Percentiles rank a stretch among this genome's conserved stretches.
Conservation (phyloP, 2,888 invertebrate genomes). For the Odiellus spinosus region DNA sequence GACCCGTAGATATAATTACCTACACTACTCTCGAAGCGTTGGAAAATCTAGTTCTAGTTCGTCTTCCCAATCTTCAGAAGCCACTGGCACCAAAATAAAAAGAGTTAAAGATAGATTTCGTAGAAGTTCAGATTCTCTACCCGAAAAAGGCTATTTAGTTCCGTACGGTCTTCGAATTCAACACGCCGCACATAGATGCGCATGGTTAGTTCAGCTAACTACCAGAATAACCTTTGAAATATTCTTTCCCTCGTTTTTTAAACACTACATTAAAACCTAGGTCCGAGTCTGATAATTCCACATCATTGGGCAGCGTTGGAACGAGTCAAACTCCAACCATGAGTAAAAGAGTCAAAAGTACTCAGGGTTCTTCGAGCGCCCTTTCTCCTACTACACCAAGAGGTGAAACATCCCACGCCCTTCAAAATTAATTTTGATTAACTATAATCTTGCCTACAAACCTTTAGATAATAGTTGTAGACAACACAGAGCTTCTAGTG, state of each 20-base stretch:
- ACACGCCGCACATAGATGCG: constrained; percentile 3
- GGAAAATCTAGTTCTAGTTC: not conserved
- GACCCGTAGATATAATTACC: not conserved
- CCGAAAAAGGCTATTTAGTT: constrained; percentile 1
- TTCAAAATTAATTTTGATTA: no score
- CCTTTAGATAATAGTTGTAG: no score
- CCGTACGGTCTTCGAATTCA: constrained; percentile 1
- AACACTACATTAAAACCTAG: no score
- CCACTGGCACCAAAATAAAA: not conserved
- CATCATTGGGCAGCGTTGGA: no score
- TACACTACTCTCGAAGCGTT: not conserved
- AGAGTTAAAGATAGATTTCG: not conserved
- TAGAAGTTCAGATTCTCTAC: not conserved
- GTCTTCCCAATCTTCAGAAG: not conserved
- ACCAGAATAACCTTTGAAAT: not conserved
- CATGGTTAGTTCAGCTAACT: not conserved
- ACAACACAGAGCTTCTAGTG: no score
- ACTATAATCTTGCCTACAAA: no score
- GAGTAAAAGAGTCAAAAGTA: no score
- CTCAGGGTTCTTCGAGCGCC: no score
- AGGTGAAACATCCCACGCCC: no score
- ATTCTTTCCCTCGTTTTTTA: not conserved
- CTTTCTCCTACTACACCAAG: no score
- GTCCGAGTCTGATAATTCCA: no score
- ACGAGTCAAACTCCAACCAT: no score